Evolutionary conservation across 2,888 invertebrate genomes (phyloP).

Genomic region (Andrena bucephala): DNA sequence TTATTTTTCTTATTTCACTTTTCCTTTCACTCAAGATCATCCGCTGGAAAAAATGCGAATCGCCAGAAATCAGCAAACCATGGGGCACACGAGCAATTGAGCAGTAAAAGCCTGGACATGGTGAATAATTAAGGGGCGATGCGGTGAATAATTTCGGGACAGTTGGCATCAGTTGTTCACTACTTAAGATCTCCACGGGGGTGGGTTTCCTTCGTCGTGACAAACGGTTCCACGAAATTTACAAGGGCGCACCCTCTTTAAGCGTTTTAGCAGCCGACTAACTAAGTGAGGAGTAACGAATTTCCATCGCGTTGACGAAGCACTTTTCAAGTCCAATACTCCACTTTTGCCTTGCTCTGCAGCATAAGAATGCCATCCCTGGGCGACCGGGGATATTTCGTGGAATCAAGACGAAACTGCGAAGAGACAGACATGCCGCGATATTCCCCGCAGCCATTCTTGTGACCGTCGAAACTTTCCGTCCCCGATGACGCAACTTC

Average conservation of each 20-base stretch:
- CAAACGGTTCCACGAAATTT: slow-evolving; percentile 15
- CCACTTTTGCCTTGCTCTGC: slow-evolving; percentile 60
- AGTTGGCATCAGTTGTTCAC: not conserved
- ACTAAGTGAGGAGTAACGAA: slow-evolving; percentile 67
- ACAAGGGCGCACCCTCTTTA: slow-evolving; percentile 43
- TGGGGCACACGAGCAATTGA: not conserved
- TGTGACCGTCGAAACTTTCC: slow-evolving; percentile 48
- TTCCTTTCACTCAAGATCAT: not conserved
- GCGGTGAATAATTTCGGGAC: not conserved
- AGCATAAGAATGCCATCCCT: slow-evolving; percentile 59
- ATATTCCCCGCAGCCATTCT: slow-evolving; percentile 54
- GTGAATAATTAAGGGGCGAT: slow-evolving; percentile 18
- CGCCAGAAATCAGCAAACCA: not conserved
- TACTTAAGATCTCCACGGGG: slow-evolving; percentile 10
- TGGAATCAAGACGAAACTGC: slow-evolving; percentile 45
- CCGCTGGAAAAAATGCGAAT: not conserved
- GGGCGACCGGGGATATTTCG: slow-evolving; percentile 41
- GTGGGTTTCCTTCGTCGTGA: not conserved
- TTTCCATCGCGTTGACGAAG: slow-evolving; percentile 69
- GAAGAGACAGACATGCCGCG: slow-evolving; percentile 43
- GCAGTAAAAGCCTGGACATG: not conserved
- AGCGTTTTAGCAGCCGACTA: slow-evolving; percentile 57
- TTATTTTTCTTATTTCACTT: no score
- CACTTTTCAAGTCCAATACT: slow-evolving; percentile 68
- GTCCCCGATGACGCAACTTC: slow-evolving; percentile 27